Percentiles rank a stretch among this genome's conserved stretches.
Evolutionary conservation across 1,140 invertebrate species (phyloP).

Genomic region (Platorchestia sp.): DNA sequence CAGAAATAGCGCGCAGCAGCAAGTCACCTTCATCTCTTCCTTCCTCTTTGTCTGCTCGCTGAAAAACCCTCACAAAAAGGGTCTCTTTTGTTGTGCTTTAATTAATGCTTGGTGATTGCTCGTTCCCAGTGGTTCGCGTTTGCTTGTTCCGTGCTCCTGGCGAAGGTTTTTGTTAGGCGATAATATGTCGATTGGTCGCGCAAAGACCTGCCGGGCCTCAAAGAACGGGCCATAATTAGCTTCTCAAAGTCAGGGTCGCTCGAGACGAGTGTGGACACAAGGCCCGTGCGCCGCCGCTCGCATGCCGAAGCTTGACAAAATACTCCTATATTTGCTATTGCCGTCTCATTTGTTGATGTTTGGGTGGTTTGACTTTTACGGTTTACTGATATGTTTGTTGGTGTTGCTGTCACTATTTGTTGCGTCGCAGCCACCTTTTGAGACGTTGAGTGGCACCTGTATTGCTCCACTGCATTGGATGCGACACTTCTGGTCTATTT

Average conservation of each 20-base stretch:
- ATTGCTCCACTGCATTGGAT: background rate
- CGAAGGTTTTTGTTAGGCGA: background rate
- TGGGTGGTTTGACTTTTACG: background rate
- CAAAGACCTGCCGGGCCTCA: background rate
- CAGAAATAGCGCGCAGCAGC: background rate
- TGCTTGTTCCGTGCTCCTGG: conserved; percentile 23
- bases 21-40: conserved; percentile 27
- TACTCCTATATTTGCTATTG: background rate
- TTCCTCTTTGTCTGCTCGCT: conserved; percentile 25
- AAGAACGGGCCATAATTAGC: conserved; percentile 12
- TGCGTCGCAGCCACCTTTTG: background rate
- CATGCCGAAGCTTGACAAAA: background rate
- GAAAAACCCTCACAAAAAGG: conserved; percentile 18
- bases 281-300: background rate
- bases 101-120: conserved; percentile 46
- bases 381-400: background rate
- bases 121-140: background rate
- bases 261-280: background rate
- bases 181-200: conserved; percentile 29
- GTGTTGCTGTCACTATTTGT: background rate
- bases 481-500: background rate
- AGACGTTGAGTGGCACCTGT: background rate
- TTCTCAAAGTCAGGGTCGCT: conserved; percentile 29
- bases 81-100: conserved; percentile 49
- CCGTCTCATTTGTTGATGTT: background rate